Evolutionary conservation across 2,113 vertebrate species (phyloP), one percentile per base, ranked within the genome.

Genomic region (Rhynchomys soricoides): DNA sequence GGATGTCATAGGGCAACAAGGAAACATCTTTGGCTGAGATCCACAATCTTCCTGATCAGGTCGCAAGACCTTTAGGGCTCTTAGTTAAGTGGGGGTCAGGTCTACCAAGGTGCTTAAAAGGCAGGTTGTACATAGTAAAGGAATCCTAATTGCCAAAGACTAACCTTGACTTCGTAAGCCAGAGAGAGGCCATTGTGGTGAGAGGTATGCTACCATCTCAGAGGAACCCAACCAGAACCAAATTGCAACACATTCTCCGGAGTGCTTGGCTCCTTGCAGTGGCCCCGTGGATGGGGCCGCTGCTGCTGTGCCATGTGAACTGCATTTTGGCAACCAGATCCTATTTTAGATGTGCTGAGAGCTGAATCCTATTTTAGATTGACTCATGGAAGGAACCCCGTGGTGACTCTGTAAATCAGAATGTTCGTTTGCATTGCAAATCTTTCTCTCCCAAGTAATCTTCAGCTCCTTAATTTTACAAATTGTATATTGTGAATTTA

Each of bases 321-420:
- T 45, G 83, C 62, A 62, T 94, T 97, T 95, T 83, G 95, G 90
- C 77, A 83, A 85, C 71, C 0, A 1, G 93, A 88, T 89, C 81
- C 71, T 87, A 57, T 96, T 96, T 97, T 92, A 87, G 95, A 96
- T 48, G 94, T 71, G 48, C 95, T 15, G 93, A 31, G 48, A 95
- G 96, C 66, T 78, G 73, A 95, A 73, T 90, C 81, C 66, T 87
- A 62, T 96, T 96, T 95, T 93, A 88, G 94, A 96, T 82, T 73
- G 94, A 95, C 97, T 97, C 94, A 6, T 91, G 86, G 74, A 91
- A 90, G 96, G 94, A 95, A 95, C 96, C 96, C 95, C 0, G 59
- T 95, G 91, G 97, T 89, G 96, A 94, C 86, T 92, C 91, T 86
- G 86, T 91, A 97, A 96, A 95, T 96, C 96, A 97, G 96, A 96